Base-by-base conservation (phyloP, 2,797 vertebrate genomes). In the Anabacerthia variegaticeps region DNA sequence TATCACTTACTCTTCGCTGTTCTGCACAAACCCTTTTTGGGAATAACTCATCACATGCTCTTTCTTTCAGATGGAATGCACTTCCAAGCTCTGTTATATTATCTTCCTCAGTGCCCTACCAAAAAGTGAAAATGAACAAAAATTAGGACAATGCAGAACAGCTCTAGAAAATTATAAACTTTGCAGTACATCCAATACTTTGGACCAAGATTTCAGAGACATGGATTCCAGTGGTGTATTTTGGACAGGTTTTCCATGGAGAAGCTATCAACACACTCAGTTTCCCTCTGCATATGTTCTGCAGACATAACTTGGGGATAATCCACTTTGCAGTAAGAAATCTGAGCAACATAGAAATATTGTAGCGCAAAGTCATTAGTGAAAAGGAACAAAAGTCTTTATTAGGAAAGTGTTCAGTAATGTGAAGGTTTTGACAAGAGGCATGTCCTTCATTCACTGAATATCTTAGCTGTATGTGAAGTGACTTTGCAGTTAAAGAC, bases 251-350 rank as follows among this genome's bases (percentile, higher is more conserved):
- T 76, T 88, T 68, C 51, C 36, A 22, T 8, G 12, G 46, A 61
- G 61, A 66, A 89, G 15, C 12, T 26, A 46, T 51, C 54, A 81
- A 75, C 4, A 4, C 22, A 30, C 34, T 72, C 43, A 14, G 3
- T 68, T 78, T 66, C n/a, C 16, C 43, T 82, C 34, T 72, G 59
- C 19, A 21, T 26, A 30, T 36, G 7, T 88, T 79, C 83, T 36
- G 11, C 0, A 0, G 17, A 14, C 20, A 34, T 43, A 71, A 80
- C 58, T 24, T 72, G 0, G 5, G n/a, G 34, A 16, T 48, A 74
- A 56, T 28, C 16, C 22, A 34, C 61, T 91, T 82, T 74, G 15
- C 12, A 41, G 32, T 41, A 44, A 75, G 27, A 27, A 62, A 39
- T 51, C 36, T 37, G 27, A 80, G 36, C 27, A 36, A 23, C 17